Evolutionary conservation across 2,797 vertebrate genomes (phyloP).

Genomic region (Xenopus petersii): DNA sequence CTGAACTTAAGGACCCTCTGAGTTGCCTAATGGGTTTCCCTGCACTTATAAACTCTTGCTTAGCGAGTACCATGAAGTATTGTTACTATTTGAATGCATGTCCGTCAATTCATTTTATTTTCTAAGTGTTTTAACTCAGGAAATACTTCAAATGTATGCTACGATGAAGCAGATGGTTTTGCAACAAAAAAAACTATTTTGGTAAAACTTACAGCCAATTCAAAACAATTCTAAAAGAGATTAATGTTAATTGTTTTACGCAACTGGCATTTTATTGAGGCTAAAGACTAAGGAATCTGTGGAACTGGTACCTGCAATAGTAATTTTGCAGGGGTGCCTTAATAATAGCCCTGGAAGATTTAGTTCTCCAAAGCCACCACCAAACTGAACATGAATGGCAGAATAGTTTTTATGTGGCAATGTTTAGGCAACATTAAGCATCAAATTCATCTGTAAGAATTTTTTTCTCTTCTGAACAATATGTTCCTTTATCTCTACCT

Average conservation of each 20-base stretch:
- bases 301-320: no score
- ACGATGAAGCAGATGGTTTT: slow-evolving; percentile 5
- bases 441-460: no score
- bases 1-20: slow-evolving; percentile 17
- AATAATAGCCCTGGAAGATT: no score
- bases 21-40: neutral
- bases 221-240: no score
- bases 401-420: no score
- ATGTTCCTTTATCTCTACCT: no score
- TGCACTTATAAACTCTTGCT: slow-evolving; percentile 51
- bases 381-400: no score
- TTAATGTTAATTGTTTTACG: neutral
- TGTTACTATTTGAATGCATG: slow-evolving; percentile 48
- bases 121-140: slow-evolving; percentile 17
- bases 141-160: slow-evolving; percentile 36
- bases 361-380: no score
- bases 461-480: no score
- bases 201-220: no score
- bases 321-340: no score
- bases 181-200: neutral
- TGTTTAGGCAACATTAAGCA: no score
- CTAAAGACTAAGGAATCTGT: neutral
- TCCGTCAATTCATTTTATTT: slow-evolving; percentile 12
- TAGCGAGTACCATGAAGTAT: neutral
- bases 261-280: neutral